Conservation (phyloP, 2,113 vertebrate species). For the Dendrocopos noguchii region DNA sequence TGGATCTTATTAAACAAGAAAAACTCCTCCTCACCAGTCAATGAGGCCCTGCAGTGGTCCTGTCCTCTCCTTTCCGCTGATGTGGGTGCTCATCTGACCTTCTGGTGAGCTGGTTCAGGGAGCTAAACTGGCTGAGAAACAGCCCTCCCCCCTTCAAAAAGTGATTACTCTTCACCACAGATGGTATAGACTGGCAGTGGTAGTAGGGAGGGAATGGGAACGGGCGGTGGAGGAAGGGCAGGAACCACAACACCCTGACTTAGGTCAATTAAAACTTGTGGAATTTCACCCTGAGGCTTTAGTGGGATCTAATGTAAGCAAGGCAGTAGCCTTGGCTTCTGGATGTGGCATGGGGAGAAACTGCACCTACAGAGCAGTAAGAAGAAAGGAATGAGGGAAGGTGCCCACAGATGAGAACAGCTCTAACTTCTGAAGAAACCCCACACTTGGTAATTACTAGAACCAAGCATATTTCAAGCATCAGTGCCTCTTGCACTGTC, state of each 20-base stretch:
- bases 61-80: not conserved
- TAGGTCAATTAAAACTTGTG: constrained; percentile 40
- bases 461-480: not conserved
- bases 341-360: constrained; percentile 11
- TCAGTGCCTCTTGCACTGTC: constrained; percentile 10
- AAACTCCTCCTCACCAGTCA: not conserved
- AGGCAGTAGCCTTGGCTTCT: constrained; percentile 6
- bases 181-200: not conserved
- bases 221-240: constrained; percentile 32
- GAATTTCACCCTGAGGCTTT: constrained; percentile 48
- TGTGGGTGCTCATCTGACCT: not conserved
- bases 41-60: not conserved
- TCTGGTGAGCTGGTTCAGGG: constrained; percentile 22
- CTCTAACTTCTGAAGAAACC: constrained; percentile 28
- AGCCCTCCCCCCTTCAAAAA: not conserved
- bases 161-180: not conserved
- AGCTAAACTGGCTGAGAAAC: constrained; percentile 25
- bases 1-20: not conserved
- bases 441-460: constrained; percentile 27
- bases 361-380: constrained; percentile 5
- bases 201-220: constrained; percentile 1
- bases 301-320: constrained; percentile 26
- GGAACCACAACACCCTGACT: constrained; percentile 32
- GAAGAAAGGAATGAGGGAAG: constrained; percentile 64
- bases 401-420: constrained; percentile 19